Evolutionary conservation across 2,113 vertebrate genomes (phyloP).

Genomic region (Ondatra zibethicus): DNA sequence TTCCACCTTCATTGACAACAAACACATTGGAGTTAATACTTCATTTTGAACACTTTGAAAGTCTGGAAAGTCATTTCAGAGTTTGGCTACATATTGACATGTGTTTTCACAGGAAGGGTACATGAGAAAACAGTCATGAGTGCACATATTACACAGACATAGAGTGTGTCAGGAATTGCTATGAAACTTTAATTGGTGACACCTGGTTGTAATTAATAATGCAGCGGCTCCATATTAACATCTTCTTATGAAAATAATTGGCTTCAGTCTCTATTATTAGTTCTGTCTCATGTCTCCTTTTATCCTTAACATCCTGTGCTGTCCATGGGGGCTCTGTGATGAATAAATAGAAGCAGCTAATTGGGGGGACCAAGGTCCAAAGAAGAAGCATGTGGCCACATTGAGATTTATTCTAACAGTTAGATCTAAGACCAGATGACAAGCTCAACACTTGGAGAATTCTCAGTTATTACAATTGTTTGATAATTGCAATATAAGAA

Average conservation of each 20-base stretch:
- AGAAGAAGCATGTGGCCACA: not conserved
- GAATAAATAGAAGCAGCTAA: constrained; percentile 36
- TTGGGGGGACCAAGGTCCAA: not conserved
- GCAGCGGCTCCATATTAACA: not conserved
- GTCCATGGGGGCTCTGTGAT: not conserved
- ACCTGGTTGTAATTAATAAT: not conserved
- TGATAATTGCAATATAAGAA: not conserved
- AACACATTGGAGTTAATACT: not conserved
- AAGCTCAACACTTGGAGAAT: not conserved
- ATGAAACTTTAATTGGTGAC: constrained; percentile 52
- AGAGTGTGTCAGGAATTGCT: not conserved
- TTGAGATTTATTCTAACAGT: not conserved
- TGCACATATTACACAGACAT: not conserved
- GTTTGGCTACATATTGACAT: not conserved
- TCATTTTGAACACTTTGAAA: not conserved
- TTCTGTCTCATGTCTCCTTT: not conserved
- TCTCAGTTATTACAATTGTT: not conserved
- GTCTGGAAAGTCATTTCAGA: not conserved
- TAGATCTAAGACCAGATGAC: not conserved
- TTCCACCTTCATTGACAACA: not conserved
- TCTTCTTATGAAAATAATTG: constrained; percentile 30
- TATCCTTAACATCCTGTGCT: not conserved
- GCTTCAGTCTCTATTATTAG: not conserved
- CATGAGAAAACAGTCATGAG: not conserved
- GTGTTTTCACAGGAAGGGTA: not conserved